phyloP scores from a whole-genome alignment of 2,888 invertebrate species.

The Dermolepida albohirtum region DNA sequence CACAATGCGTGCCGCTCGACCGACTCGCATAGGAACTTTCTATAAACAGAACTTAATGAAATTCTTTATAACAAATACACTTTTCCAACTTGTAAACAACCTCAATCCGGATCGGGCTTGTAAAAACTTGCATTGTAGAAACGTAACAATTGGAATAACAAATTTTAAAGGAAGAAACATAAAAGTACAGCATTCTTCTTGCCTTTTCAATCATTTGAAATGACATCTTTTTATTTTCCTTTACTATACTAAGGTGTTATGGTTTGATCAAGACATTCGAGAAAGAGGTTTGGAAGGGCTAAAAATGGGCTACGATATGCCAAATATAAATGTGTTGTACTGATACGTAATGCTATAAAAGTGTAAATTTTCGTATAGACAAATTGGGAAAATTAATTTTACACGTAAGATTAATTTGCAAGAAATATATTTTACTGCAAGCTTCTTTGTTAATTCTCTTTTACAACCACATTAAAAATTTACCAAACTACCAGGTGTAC shows the following conservation, averaged over 20 bases:
- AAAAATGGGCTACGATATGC: too few species aligned
- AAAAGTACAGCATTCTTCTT: constrained; percentile 12
- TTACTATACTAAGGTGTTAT: background rate
- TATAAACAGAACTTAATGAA: constrained; percentile 39
- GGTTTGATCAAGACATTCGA: background rate
- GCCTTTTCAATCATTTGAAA: constrained; percentile 17
- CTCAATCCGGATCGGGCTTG: constrained; percentile 11
- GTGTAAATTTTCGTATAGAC: too few species aligned
- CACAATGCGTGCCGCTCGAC: constrained; percentile 5
- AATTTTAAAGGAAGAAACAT: constrained; percentile 31
- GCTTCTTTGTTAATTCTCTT: too few species aligned
- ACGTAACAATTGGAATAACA: constrained; percentile 38
- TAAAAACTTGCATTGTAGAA: constrained; percentile 21
- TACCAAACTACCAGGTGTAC: too few species aligned
- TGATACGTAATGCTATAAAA: too few species aligned
- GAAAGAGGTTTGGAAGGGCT: background rate
- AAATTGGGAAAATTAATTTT: too few species aligned
- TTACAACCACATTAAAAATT: too few species aligned
- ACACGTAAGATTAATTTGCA: too few species aligned
- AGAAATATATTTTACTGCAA: too few species aligned
- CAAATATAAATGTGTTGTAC: too few species aligned
- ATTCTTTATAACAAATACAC: constrained; percentile 39
- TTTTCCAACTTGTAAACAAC: constrained; percentile 40
- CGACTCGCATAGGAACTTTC: constrained; percentile 13
- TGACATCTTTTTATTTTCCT: background rate